Conservation (phyloP, 2,888 invertebrate genomes). For the Elmis aenea region DNA sequence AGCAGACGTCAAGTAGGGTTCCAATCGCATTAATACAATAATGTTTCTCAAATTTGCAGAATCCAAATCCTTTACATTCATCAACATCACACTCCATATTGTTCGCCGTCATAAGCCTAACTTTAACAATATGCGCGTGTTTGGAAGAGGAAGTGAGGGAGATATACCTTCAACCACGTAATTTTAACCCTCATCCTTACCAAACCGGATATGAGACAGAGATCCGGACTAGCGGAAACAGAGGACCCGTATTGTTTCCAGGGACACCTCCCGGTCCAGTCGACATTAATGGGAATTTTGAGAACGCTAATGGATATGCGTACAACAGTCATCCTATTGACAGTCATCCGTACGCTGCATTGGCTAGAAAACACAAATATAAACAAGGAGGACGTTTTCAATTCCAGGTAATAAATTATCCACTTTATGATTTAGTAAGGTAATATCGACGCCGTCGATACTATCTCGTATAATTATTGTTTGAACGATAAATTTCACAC, state of each 20-base stretch:
- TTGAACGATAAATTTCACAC: no score
- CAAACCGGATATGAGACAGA: slow-evolving; percentile 14
- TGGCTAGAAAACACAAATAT: slow-evolving; percentile 33
- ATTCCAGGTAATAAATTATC: no score
- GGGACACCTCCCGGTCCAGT: slow-evolving; percentile 22
- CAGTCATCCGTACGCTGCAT: slow-evolving; percentile 34
- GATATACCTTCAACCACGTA: slow-evolving; percentile 41
- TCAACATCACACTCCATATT: no score
- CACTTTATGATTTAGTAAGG: no score
- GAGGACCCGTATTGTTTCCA: slow-evolving; percentile 28
- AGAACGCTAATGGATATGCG: slow-evolving; percentile 14
- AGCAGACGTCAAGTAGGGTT: no score
- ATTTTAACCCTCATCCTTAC: slow-evolving; percentile 47
- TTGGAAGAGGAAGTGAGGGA: slow-evolving; percentile 39
- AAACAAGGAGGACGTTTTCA: slow-evolving; percentile 26
- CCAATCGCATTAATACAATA: no score
- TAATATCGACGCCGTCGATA: no score
- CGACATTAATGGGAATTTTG: slow-evolving; percentile 21
- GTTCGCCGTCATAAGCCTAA: background rate
- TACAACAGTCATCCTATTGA: slow-evolving; percentile 27
- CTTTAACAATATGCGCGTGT: slow-evolving; percentile 9
- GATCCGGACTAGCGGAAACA: slow-evolving; percentile 12
- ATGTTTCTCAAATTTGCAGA: no score
- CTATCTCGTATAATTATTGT: no score
- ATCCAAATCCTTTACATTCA: no score